Conservation (phyloP, 1,140 invertebrate genomes). For the Ceratoteleas bidentatus region DNA sequence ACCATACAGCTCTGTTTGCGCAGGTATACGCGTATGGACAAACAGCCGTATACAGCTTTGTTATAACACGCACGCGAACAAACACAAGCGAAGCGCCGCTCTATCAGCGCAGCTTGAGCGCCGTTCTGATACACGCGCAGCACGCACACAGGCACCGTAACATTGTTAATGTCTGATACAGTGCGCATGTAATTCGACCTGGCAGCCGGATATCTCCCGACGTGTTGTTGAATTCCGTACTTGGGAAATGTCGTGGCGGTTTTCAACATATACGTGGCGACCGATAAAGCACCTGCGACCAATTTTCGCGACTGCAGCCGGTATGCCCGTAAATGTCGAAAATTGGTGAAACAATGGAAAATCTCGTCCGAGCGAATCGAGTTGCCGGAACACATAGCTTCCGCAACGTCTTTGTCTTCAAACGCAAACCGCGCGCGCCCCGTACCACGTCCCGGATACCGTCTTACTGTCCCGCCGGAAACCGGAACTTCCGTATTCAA, state of each 20-base stretch:
- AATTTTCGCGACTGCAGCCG: conserved; percentile 56
- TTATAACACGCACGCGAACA: conserved; percentile 17
- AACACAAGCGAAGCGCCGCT: neutral
- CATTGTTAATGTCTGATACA: conserved; percentile 65
- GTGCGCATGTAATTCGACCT: conserved; percentile 63
- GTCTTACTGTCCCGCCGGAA: conserved; percentile 62
- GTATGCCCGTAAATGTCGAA: conserved; percentile 58
- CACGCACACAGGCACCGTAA: conserved; percentile 21
- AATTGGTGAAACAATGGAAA: conserved; percentile 68
- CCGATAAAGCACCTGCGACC: conserved; percentile 65
- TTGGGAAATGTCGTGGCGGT: conserved; percentile 62
- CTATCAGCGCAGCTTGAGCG: neutral
- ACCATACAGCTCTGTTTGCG: conserved; percentile 26
- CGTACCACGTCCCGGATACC: conserved; percentile 47
- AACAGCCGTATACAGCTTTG: conserved; percentile 17
- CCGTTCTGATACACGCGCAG: neutral
- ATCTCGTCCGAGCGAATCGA: conserved; percentile 63
- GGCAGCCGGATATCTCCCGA: conserved; percentile 56
- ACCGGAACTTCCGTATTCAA: conserved; percentile 67
- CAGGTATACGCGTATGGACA: conserved; percentile 15
- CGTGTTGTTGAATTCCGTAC: conserved; percentile 64
- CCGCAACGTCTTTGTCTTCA: conserved; percentile 62
- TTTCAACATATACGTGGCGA: conserved; percentile 41
- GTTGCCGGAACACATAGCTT: conserved; percentile 63
- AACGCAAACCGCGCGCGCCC: conserved; percentile 44